A percentile compares a stretch with the other conserved stretches of the same genome.
These are phyloP conservation scores for Lochmaea crataegi DNA, from an alignment of 2,888 invertebrate genomes.

Conservation along the genomic window DNA sequence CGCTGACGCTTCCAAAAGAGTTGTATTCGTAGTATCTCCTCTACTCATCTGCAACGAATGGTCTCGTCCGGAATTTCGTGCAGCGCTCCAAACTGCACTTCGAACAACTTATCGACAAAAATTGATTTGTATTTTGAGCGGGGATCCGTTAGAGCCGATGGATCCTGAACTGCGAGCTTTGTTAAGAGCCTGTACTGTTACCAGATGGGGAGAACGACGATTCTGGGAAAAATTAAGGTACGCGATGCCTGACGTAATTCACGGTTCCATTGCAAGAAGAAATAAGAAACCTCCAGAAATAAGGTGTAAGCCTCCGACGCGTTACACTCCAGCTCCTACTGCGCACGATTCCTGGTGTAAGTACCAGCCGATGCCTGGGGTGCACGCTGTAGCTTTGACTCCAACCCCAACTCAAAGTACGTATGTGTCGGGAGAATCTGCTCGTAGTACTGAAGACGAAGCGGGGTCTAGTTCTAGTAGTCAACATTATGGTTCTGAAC, in stretches of 20 bases:
- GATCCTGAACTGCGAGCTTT: slow-evolving; percentile 81
- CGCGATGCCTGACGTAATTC: slow-evolving; percentile 80
- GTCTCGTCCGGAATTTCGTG: slow-evolving; percentile 83
- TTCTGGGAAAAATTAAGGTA: slow-evolving; percentile 88
- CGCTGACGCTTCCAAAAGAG: slow-evolving; percentile 75
- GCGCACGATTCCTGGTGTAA: slow-evolving; percentile 79
- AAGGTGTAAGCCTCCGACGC: slow-evolving; percentile 70
- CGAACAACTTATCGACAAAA: slow-evolving; percentile 75
- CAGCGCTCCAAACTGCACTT: slow-evolving; percentile 82
- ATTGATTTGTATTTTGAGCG: slow-evolving; percentile 72
- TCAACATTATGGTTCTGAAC: slow-evolving; percentile 74
- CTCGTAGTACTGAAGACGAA: slow-evolving; percentile 68
- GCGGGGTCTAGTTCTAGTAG: slow-evolving; percentile 67
- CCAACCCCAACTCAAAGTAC: slow-evolving; percentile 73
- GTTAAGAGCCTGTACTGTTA: slow-evolving; percentile 77
- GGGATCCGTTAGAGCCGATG: slow-evolving; percentile 77
- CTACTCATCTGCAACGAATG: slow-evolving; percentile 87
- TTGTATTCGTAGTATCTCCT: slow-evolving; percentile 84
- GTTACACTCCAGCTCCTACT: slow-evolving; percentile 80
- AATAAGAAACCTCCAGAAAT: slow-evolving; percentile 69
- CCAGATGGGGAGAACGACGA: slow-evolving; percentile 80
- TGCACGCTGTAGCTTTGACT: slow-evolving; percentile 68
- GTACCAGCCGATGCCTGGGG: slow-evolving; percentile 72
- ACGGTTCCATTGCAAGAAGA: slow-evolving; percentile 68
- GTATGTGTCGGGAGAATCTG: slow-evolving; percentile 70